Conservation (phyloP, 2,888 invertebrate species). For the Leucophora obtusa region DNA sequence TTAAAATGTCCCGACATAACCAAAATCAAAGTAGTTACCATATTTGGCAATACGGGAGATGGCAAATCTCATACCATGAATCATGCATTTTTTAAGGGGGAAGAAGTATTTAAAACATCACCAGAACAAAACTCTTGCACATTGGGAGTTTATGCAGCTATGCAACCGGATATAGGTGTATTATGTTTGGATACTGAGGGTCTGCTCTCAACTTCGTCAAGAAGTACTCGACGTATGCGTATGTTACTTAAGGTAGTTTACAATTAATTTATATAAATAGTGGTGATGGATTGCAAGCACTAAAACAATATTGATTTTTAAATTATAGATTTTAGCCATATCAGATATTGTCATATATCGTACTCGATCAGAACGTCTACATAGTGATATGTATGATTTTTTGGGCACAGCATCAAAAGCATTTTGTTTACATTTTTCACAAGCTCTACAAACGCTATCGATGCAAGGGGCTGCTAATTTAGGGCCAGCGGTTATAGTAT, state of each 20-base stretch:
- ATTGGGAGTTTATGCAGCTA: conserved; percentile 88
- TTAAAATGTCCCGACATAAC: conserved; percentile 76
- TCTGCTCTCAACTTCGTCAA: conserved; percentile 81
- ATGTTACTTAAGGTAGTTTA: conserved; percentile 83
- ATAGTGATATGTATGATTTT: conserved; percentile 87
- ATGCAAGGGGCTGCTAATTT: conserved; percentile 78
- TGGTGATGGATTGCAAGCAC: background rate
- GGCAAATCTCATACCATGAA: conserved; percentile 90
- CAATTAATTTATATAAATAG: conserved; percentile 16
- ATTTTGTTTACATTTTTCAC: conserved; percentile 85
- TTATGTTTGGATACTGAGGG: conserved; percentile 90
- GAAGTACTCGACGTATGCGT: conserved; percentile 80
- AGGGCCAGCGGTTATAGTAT: conserved; percentile 87
- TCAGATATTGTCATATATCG: conserved; percentile 89
- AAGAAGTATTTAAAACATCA: conserved; percentile 79
- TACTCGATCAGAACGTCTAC: conserved; percentile 86
- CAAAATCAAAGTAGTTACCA: conserved; percentile 88
- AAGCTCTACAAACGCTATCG: conserved; percentile 78
- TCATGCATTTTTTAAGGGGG: conserved; percentile 84
- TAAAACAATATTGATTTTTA: conserved; percentile 12
- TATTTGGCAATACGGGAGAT: conserved; percentile 91
- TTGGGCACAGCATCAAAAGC: conserved; percentile 87
- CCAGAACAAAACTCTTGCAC: conserved; percentile 84
- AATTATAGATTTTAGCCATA: conserved; percentile 84
- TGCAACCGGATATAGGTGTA: conserved; percentile 82